Evolutionary conservation across 2,797 vertebrate genomes (phyloP).

Genomic region (Chelonia mydas): DNA sequence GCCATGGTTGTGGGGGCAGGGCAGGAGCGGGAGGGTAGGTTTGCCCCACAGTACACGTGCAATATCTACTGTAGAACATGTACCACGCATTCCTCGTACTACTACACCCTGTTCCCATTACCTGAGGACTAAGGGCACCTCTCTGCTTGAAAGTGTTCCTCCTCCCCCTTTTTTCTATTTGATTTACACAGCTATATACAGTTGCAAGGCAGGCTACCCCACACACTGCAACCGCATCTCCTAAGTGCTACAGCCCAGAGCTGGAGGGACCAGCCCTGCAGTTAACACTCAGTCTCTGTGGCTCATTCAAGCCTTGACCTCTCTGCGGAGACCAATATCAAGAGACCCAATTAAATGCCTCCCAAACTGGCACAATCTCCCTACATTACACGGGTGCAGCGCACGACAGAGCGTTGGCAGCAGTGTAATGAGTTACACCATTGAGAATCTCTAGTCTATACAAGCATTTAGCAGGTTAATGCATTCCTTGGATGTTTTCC

Average conservation of each 20-base stretch:
- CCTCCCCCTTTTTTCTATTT: not conserved
- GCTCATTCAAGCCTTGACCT: not conserved
- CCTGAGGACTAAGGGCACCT: not conserved
- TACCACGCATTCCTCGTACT: not conserved
- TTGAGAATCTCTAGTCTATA: not conserved
- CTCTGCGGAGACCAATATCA: not conserved
- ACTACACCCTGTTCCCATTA: not conserved
- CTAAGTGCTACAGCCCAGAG: not conserved
- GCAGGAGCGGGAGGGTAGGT: not conserved
- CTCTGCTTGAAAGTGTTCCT: not conserved
- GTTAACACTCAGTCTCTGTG: not conserved
- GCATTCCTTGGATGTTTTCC: not conserved
- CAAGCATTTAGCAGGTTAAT: not conserved
- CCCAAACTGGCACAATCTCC: not conserved
- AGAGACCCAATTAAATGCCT: not conserved
- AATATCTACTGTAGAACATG: not conserved
- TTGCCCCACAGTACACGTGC: not conserved
- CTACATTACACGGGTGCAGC: not conserved
- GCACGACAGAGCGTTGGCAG: not conserved
- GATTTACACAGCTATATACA: not conserved
- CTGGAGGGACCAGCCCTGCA: not conserved
- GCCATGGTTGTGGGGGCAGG: not conserved
- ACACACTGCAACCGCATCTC: not conserved
- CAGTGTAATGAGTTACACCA: not conserved
- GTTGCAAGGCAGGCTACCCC: not conserved